Base-by-base conservation (phyloP, 2,888 invertebrate genomes). In the Hipparchia semele region DNA sequence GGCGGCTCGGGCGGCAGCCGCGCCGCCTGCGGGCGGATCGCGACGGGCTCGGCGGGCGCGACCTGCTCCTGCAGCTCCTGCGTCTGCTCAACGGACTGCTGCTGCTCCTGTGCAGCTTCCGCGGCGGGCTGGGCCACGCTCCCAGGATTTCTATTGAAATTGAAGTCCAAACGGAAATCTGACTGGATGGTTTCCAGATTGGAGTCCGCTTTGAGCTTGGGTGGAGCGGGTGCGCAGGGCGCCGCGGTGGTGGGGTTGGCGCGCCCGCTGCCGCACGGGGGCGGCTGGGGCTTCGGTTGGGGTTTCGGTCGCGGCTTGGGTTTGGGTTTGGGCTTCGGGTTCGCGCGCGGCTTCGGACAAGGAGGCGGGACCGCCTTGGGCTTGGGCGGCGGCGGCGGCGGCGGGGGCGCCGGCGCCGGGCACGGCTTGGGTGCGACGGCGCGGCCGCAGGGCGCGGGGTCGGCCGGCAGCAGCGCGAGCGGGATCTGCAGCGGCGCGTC, bases 101-200 rank as follows among this genome's bases (percentile, higher is more conserved):
- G 33, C 58, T 80, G 77, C 56, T 78, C 79, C 46, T 12, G 12
- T 0, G 49, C 70, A 23, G 73, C 82, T 9, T 79, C 80, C 7
- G 82, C 81, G 13, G 84, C 79, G 46, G 81, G 80, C 6, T 85
- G 82, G 1, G 85, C 81, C 1, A 87, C 80, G 0, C 84, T 80
- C 7, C 83, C 85, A 0, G 87, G 90, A 53, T 81, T 85, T 71
- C 93, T 82, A 75, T 90, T 89, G 76, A 92, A 91, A 76, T 94
- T 90, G 73, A 94, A 93, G 76, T 89, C 87, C 0, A 94, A 79
- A 13, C 88, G 85, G 78, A 94, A 90, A 77, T 93, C 92, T 1
- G 93, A 91, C 7, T 88, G 83, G 54, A 93, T 87, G 8, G 86
- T 86, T 68, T 92, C 91, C 10, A 90, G 82, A 74, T 86, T 88